phyloP scores from a whole-genome alignment of 1,140 invertebrate species.

The Laupala kohalensis region DNA sequence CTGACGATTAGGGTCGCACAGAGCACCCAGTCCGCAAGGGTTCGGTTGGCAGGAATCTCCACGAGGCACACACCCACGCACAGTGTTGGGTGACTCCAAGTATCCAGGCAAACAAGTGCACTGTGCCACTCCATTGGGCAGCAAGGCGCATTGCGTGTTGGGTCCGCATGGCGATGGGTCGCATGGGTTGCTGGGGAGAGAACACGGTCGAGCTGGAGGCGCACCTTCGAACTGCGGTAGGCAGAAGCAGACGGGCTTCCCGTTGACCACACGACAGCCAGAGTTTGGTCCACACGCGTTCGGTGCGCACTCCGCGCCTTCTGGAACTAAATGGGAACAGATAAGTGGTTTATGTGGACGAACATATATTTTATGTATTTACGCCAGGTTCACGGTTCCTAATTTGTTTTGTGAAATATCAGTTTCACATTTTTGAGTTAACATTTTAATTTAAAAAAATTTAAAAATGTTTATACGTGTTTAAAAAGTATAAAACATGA shows the following conservation, averaged over 20 bases:
- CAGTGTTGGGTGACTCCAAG: conserved; percentile 74
- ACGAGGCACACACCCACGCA: conserved; percentile 64
- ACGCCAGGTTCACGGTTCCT: too few species aligned
- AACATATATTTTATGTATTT: too few species aligned
- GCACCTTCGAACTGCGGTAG: conserved; percentile 77
- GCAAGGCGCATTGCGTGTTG: conserved; percentile 69
- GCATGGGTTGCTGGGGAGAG: conserved; percentile 58
- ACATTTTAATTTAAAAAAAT: too few species aligned
- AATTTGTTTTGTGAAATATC: too few species aligned
- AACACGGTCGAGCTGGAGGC: conserved; percentile 54
- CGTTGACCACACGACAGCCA: conserved; percentile 56
- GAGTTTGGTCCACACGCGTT: conserved; percentile 74
- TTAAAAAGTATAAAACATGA: too few species aligned
- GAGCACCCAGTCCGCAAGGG: conserved; percentile 61
- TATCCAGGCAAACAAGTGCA: conserved; percentile 73
- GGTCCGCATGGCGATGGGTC: conserved; percentile 74
- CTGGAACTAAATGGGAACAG: too few species aligned
- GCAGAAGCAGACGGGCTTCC: conserved; percentile 66
- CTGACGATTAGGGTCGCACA: conserved; percentile 59
- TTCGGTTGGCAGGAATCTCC: conserved; percentile 68
- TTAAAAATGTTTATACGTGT: too few species aligned
- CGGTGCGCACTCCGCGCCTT: conserved; percentile 69
- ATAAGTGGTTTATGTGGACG: too few species aligned
- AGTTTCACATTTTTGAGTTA: too few species aligned
- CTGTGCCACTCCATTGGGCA: conserved; percentile 71